A percentile compares a stretch with the other conserved stretches of the same genome.
These are phyloP conservation scores for Eupithecia inturbata DNA, from an alignment of 2,888 invertebrate genomes.

Conservation along the genomic window DNA sequence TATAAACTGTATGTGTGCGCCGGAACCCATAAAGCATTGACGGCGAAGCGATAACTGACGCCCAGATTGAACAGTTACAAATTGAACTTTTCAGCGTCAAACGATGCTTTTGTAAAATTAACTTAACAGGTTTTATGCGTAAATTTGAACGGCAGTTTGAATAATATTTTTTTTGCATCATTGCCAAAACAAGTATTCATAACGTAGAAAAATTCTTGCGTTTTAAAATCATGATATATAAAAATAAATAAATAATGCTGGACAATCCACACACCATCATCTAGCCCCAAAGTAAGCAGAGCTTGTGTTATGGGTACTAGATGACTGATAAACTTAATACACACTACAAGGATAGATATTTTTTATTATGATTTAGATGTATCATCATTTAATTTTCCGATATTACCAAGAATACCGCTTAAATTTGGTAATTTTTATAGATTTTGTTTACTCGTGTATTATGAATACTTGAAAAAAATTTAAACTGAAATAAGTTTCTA, in stretches of 20 bases:
- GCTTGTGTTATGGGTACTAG: too few relatives aligned
- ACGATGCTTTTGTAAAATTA: constrained; percentile 38
- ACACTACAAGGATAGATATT: too few relatives aligned
- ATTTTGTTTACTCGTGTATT: neutral
- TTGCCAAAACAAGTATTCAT: neutral
- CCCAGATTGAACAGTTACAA: constrained; percentile 53
- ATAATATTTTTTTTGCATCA: neutral
- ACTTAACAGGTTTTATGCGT: constrained; percentile 13
- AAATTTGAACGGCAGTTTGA: neutral
- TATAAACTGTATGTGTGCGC: constrained; percentile 31
- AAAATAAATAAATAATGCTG: too few relatives aligned
- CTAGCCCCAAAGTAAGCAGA: too few relatives aligned
- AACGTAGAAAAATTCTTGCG: neutral
- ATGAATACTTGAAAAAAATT: neutral
- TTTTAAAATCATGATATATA: neutral
- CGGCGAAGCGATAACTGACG: constrained; percentile 52
- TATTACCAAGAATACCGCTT: neutral
- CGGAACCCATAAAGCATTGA: constrained; percentile 52
- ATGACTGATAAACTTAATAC: too few relatives aligned
- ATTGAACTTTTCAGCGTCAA: constrained; percentile 44
- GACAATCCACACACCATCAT: too few relatives aligned
- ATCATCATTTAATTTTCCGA: neutral
- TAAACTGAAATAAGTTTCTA: neutral
- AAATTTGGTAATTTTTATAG: neutral
- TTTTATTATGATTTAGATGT: too few relatives aligned